Conservation (phyloP, 2,888 invertebrate genomes). For the Drosophila quinaria region DNA sequence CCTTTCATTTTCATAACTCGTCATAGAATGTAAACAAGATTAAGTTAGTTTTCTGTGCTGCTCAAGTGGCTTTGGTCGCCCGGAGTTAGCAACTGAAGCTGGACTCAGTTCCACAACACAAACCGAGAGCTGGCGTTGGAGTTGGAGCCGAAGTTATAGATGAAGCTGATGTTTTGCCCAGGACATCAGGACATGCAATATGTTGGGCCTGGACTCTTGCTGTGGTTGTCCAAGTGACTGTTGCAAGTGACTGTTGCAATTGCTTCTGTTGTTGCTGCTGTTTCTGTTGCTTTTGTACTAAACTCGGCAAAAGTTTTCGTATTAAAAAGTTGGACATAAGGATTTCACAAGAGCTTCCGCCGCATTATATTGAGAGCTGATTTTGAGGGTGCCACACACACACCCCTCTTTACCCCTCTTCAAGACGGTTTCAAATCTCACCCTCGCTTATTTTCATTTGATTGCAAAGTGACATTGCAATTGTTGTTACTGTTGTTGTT, state of each 20-base stretch:
- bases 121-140: neutral
- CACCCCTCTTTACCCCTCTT: neutral
- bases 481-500: too few relatives aligned
- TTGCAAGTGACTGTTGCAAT: constrained; percentile 77
- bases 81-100: constrained; percentile 26
- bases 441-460: constrained; percentile 58
- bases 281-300: constrained; percentile 67
- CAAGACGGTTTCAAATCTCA: neutral
- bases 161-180: constrained; percentile 21
- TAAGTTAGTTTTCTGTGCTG: constrained; percentile 79
- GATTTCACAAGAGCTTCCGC: constrained; percentile 81
- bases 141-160: neutral
- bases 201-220: constrained; percentile 33
- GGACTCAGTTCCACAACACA: constrained; percentile 7
- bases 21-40: constrained; percentile 82
- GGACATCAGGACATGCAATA: constrained; percentile 61
- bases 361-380: constrained; percentile 81
- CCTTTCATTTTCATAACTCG: constrained; percentile 83
- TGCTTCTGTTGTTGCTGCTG: constrained; percentile 38
- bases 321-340: constrained; percentile 81
- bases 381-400: constrained; percentile 60
- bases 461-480: constrained; percentile 75
- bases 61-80: constrained; percentile 77
- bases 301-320: constrained; percentile 78
- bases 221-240: constrained; percentile 76